These are phyloP conservation scores for Periophthalmodon schlosseri DNA, from an alignment of 2,113 vertebrate genomes.

Conservation along the genomic window DNA sequence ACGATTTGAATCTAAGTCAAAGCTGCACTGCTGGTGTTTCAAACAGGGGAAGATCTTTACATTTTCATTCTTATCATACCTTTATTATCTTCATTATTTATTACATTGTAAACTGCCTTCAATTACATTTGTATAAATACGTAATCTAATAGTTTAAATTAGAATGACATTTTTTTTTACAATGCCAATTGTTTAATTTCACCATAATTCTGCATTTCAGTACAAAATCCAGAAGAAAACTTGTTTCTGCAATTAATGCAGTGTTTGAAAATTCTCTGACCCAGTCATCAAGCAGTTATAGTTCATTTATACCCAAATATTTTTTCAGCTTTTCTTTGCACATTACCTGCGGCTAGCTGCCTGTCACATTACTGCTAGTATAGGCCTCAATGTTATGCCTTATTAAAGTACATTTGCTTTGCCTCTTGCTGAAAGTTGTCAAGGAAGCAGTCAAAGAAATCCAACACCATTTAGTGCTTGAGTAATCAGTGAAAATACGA, in stretches of 20 bases:
- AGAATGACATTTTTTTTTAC: no score
- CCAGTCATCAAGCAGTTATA: background rate
- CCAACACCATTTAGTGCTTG: slow-evolving; percentile 28
- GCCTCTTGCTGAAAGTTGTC: background rate
- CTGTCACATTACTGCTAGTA: background rate
- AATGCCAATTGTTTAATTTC: no score
- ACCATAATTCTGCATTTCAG: no score
- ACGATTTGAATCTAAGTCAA: no score
- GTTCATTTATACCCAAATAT: background rate
- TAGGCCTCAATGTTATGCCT: background rate
- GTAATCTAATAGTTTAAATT: no score
- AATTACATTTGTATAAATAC: no score
- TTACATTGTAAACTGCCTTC: no score
- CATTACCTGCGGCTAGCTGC: background rate
- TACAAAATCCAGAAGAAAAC: no score
- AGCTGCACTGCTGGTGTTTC: no score
- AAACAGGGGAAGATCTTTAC: no score
- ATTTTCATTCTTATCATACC: no score
- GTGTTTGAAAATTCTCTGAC: background rate
- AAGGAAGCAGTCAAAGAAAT: slow-evolving; percentile 15
- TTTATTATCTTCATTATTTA: no score
- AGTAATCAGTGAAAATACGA: slow-evolving; percentile 41
- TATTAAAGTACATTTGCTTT: background rate
- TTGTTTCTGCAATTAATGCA: background rate
- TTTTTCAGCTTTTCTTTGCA: background rate